phyloP scores from a whole-genome alignment of 92 coral and sea anemone species.

The Plumapathes pennacea region DNA sequence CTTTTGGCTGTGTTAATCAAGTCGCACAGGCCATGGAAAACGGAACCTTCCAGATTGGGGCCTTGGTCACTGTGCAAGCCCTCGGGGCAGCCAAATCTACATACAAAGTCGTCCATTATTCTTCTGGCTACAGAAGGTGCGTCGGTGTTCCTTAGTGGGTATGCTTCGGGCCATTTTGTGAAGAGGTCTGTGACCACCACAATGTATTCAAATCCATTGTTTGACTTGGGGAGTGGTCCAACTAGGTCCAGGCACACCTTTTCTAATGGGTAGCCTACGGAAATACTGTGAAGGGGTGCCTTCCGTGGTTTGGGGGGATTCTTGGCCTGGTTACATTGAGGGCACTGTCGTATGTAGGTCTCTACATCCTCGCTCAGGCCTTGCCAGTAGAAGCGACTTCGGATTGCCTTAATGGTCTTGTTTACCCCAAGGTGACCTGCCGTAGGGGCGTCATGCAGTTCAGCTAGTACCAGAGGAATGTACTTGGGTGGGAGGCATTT shows the following conservation, averaged over 20 bases:
- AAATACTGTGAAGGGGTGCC: conserved; percentile 17
- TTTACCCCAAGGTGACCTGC: conserved; percentile 46
- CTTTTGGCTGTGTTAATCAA: conserved; percentile 20
- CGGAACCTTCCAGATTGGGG: conserved; percentile 15
- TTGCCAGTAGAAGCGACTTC: conserved; percentile 32
- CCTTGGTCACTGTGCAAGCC: conserved; percentile 24
- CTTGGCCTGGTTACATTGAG: conserved; percentile 33
- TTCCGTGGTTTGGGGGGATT: conserved; percentile 15
- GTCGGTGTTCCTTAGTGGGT: conserved; percentile 24
- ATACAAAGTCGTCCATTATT: conserved; percentile 32
- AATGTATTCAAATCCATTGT: conserved; percentile 29
- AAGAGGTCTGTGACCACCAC: conserved; percentile 57
- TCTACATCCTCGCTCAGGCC: conserved; percentile 20
- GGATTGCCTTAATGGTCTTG: conserved; percentile 10
- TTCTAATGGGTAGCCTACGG: conserved; percentile 37
- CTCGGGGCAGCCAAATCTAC: conserved; percentile 25
- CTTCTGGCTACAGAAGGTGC: conserved; percentile 11
- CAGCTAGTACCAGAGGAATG: conserved; percentile 10
- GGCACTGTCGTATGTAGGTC: conserved; percentile 14
- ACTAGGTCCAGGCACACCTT: conserved; percentile 32
- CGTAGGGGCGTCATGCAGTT: conserved; percentile 27
- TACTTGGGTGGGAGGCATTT: conserved; percentile 17
- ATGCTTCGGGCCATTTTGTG: conserved; percentile 34
- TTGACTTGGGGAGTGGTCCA: conserved; percentile 34
- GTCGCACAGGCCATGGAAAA: conserved; percentile 26